Evolutionary conservation across 2,888 invertebrate genomes (phyloP), one percentile per base, ranked within the genome.

Genomic region (Rhaphigaster nebulosa): DNA sequence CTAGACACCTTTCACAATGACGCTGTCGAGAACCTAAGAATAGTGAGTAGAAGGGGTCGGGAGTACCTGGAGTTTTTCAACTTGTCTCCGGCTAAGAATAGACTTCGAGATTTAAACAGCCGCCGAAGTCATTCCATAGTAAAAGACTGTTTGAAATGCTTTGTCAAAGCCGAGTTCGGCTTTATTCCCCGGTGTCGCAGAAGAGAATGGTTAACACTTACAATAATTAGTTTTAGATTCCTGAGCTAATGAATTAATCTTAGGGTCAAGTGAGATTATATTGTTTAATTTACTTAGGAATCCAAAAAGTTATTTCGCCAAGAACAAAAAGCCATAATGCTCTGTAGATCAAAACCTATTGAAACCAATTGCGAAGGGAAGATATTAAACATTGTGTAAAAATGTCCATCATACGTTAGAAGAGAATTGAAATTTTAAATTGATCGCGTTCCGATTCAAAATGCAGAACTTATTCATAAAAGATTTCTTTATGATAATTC

Each of bases 51-150:
- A 38, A 76, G 38, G 70, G 70, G 18, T 18, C 20, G 18, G 12
- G 38, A 38, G 34, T 76, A 76, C 70, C 70, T 76, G 70, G 70
- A 76, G 70, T 76, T 76, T 76, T 76, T 76, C 70, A 76, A 76
- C 70, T 76, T 76, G 70, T 38, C 34, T 76, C 38, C 38, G 2
- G 18, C 70, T 38, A 76, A 76, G 70, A 76, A 76, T 76, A 76
- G 70, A 76, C 70, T 38, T 38, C 3, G 23, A 76, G 70, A 76
- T 76, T 76, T 76, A 76, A 76, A 76, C 70, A 76, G 70, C 34
- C 70, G 34, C 38, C 38, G 34, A 76, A 76, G 70, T 76, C 34
- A 38, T 76, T 76, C 70, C 70, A 38, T 76, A 38, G 38, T 76
- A 76, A 76, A 38, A 29, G 70, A 38, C 70, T 34, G 29, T 65